Conservation (phyloP, 1,140 invertebrate species). For the Neuroterus valhalla region DNA sequence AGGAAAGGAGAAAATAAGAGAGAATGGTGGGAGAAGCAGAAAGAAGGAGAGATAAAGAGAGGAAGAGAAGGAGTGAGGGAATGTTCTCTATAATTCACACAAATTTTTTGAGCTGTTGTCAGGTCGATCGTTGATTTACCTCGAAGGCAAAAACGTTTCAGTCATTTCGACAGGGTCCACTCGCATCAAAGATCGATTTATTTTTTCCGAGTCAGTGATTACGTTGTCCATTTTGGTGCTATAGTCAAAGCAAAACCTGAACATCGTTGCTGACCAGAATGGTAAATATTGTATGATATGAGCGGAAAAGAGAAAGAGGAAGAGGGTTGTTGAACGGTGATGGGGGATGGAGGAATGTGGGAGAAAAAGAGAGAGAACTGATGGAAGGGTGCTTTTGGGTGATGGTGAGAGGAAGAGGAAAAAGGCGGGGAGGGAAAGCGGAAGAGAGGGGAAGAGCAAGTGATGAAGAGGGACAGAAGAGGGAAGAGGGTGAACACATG, state of each 20-base stretch:
- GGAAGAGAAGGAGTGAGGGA: too few species aligned
- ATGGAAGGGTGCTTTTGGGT: slow-evolving; percentile 33
- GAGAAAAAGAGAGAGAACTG: slow-evolving; percentile 3
- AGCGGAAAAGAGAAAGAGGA: slow-evolving; percentile 38
- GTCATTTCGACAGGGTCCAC: slow-evolving; percentile 25
- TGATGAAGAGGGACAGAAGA: slow-evolving; percentile 34
- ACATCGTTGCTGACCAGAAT: slow-evolving; percentile 58
- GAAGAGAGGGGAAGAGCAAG: slow-evolving; percentile 39
- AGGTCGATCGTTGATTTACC: slow-evolving; percentile 3
- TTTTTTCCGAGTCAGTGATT: slow-evolving; percentile 48
- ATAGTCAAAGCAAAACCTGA: slow-evolving; percentile 63
- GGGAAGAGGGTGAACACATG: slow-evolving; percentile 69
- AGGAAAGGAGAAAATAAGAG: too few species aligned
- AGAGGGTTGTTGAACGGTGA: slow-evolving; percentile 10
- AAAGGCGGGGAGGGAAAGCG: slow-evolving; percentile 45
- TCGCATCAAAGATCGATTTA: slow-evolving; percentile 47
- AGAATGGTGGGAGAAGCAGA: too few species aligned
- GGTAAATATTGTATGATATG: slow-evolving; percentile 64
- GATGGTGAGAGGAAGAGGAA: slow-evolving; percentile 47
- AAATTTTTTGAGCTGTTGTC: slow-evolving; percentile 7
- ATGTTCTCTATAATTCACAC: slow-evolving; percentile 7
- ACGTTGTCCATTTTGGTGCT: slow-evolving; percentile 53
- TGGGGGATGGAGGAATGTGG: slow-evolving; percentile 1
- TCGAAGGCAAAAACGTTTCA: slow-evolving; percentile 13
- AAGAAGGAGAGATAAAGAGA: too few species aligned